Evolutionary conservation across 2,113 vertebrate genomes (phyloP).

Genomic region (human): DNA sequence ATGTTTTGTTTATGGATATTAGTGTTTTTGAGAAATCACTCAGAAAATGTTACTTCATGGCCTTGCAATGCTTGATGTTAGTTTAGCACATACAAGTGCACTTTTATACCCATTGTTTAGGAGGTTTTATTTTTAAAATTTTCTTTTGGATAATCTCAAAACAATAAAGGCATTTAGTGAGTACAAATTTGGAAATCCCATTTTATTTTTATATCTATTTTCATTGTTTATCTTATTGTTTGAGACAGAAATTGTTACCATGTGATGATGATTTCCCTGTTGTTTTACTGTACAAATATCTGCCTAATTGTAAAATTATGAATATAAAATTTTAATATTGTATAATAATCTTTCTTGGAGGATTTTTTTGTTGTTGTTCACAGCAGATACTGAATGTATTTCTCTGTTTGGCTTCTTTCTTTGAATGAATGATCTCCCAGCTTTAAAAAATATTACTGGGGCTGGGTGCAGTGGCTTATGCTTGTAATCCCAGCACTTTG

Average conservation of each 20-base stretch:
- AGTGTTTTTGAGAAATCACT: not conserved
- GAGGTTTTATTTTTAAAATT: not conserved
- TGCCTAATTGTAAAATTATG: not conserved
- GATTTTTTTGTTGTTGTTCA: not conserved
- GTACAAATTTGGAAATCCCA: not conserved
- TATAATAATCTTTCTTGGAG: not conserved
- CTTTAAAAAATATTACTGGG: not conserved
- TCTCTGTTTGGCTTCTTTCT: not conserved
- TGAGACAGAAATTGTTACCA: not conserved
- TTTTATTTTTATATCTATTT: not conserved
- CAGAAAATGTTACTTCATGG: not conserved
- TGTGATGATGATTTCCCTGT: not conserved
- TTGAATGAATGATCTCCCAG: not conserved
- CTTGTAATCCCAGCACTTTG: too few species aligned
- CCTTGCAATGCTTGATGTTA: conserved; percentile 19
- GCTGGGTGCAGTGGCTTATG: too few species aligned
- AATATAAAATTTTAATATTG: conserved; percentile 5
- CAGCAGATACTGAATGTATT: not conserved
- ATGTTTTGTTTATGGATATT: not conserved
- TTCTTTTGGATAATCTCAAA: not conserved
- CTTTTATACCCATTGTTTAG: not conserved
- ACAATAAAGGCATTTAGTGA: not conserved
- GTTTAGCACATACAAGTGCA: not conserved
- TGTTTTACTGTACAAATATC: not conserved
- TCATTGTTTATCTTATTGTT: conserved; percentile 13